Evolutionary conservation across 92 coral and sea anemone genomes (phyloP).

Genomic region (Bergia sp.): DNA sequence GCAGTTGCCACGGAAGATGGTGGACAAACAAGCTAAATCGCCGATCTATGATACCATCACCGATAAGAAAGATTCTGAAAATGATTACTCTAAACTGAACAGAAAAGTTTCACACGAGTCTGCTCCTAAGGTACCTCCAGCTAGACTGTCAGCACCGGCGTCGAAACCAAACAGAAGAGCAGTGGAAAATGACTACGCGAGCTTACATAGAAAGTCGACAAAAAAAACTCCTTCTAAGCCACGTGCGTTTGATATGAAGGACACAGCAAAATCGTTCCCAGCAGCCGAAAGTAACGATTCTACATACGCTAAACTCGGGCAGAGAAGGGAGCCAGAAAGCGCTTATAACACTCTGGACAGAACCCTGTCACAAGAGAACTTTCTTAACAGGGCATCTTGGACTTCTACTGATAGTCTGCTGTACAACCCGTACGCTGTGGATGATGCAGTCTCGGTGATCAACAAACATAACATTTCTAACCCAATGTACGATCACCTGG

Average conservation of each 20-base stretch:
- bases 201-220: constrained; percentile 12
- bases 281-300: neutral
- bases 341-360: constrained; percentile 33
- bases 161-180: neutral
- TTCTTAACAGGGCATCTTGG: constrained; percentile 37
- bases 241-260: neutral
- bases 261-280: neutral
- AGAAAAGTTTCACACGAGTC: neutral
- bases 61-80: constrained; percentile 16
- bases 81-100: constrained; percentile 24
- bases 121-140: neutral
- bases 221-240: neutral
- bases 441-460: constrained; percentile 11
- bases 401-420: constrained; percentile 18
- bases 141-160: neutral
- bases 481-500: constrained; percentile 26
- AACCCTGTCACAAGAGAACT: constrained; percentile 31
- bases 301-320: constrained; percentile 8
- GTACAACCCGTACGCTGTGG: constrained; percentile 42
- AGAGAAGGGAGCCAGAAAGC: neutral
- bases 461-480: constrained; percentile 17
- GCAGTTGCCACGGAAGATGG: neutral
- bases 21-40: constrained; percentile 19
- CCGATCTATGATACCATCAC: constrained; percentile 9
- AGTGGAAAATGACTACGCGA: constrained; percentile 32